Base-by-base conservation (phyloP, 1,140 invertebrate genomes). In the Nasonia vitripennis region DNA sequence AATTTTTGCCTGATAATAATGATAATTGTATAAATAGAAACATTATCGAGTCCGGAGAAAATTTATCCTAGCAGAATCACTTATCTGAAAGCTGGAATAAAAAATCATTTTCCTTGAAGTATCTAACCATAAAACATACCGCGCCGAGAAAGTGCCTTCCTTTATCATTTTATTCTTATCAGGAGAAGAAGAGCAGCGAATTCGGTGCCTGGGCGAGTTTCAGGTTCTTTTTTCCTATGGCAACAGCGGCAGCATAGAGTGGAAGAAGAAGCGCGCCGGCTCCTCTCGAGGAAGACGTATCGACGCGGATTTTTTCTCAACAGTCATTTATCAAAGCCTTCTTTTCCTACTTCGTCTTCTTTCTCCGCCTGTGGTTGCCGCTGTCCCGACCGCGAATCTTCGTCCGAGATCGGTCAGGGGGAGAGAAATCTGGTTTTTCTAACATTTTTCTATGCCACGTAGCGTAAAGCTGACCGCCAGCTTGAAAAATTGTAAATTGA, bases 271-370 rank as follows among this genome's bases (percentile, higher is more conserved):
- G 51, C 6, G 27, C 48, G 67, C 23, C 10, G n/a, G 41, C 74
- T 91, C 89, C 91, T 84, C 90, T 90, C 90, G 90, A 92, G 88
- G 90, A 92, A 92, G 91, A 92, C 89, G 91, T 92, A 92, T 92
- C 90, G 91, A 91, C 89, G 90, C 89, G 88, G 90, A 92, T 92
- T 92, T 92, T 92, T 92, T 90, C 88, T 88, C 87, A 86, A 84
- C 89, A 89, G 91, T 92, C 91, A 92, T 92, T 92, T 92, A 92
- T 92, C 91, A 92, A 91, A 91, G 91, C 90, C 91, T 88, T 91
- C 90, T 87, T 88, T 88, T 87, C 84, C 87, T 87, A 84, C 85
- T 86, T 86, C 85, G 77, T 88, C 86, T 87, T 88, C 84, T 45
- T 81, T 83, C 87, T 82, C 82, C 68, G 78, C 86, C 34, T 85